Percentiles rank a stretch among this genome's conserved stretches.
These are phyloP conservation scores for Gonioctena quinquepunctata DNA, from an alignment of 1,140 invertebrate species.

Conservation along the genomic window DNA sequence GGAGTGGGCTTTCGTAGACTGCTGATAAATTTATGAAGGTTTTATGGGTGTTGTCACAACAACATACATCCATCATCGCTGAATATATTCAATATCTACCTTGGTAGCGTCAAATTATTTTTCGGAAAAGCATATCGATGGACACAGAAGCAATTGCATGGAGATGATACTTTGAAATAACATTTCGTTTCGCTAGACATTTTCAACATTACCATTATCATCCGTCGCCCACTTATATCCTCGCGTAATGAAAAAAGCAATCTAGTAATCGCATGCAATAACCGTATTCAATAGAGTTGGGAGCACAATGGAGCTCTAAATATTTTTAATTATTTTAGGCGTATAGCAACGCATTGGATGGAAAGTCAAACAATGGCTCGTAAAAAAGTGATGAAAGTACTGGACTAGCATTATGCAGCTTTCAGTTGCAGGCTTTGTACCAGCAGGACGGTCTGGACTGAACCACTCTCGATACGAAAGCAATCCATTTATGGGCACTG, in stretches of 20 bases:
- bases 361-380: background rate
- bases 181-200: background rate
- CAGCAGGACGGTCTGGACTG: background rate
- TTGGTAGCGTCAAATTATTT: no score
- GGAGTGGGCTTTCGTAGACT: no score
- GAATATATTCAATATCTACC: no score
- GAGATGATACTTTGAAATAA: no score
- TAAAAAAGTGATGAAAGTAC: background rate
- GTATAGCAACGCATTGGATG: background rate
- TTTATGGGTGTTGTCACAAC: no score
- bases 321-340: background rate
- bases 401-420: background rate
- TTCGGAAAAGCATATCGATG: no score
- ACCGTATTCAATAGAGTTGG: background rate
- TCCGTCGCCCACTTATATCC: background rate
- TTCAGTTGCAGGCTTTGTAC: background rate
- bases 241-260: background rate
- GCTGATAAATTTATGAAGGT: no score
- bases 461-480: background rate
- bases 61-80: no score
- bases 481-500: no score
- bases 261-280: background rate
- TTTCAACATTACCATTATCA: background rate
- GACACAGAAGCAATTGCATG: no score
- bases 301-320: background rate